These are phyloP conservation scores for Leptopilina boulardi DNA, from an alignment of 1,140 invertebrate species.

Conservation along the genomic window DNA sequence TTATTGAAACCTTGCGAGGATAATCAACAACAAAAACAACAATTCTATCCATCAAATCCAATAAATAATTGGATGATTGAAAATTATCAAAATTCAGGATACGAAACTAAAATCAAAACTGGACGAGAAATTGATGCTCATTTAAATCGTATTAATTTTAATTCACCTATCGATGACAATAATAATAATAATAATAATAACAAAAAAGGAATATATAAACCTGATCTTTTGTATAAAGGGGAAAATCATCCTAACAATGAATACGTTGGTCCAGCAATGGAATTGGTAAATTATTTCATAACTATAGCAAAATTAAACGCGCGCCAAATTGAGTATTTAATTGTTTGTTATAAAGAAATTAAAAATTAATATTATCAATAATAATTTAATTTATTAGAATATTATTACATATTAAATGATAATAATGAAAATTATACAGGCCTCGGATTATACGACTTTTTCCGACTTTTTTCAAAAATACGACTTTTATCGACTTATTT, in stretches of 20 bases:
- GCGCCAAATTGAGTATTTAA: too few relatives aligned
- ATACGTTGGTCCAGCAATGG: conserved; percentile 70
- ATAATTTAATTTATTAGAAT: too few relatives aligned
- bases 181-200: too few relatives aligned
- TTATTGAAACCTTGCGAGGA: conserved; percentile 28
- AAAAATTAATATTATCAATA: too few relatives aligned
- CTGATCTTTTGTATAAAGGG: conserved; percentile 53
- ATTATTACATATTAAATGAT: too few relatives aligned
- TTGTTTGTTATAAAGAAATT: too few relatives aligned
- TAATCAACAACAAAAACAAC: too few relatives aligned
- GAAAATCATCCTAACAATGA: conserved; percentile 56
- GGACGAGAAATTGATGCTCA: conserved; percentile 49
- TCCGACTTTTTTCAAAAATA: too few relatives aligned
- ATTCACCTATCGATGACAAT: conserved; percentile 12
- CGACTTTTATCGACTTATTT: too few relatives aligned
- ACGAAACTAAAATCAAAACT: conserved; percentile 43
- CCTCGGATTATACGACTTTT: too few relatives aligned
- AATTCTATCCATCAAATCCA: conserved; percentile 43
- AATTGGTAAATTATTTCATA: conserved; percentile 61
- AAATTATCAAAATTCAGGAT: neutral
- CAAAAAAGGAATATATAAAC: conserved; percentile 50
- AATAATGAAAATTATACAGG: too few relatives aligned
- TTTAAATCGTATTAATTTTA: conserved; percentile 39
- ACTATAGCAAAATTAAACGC: too few relatives aligned
- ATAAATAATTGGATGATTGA: conserved; percentile 23